Evolutionary conservation across 2,888 invertebrate species (phyloP), one percentile per base, ranked within the genome.

Genomic region (Cabera pusaria): DNA sequence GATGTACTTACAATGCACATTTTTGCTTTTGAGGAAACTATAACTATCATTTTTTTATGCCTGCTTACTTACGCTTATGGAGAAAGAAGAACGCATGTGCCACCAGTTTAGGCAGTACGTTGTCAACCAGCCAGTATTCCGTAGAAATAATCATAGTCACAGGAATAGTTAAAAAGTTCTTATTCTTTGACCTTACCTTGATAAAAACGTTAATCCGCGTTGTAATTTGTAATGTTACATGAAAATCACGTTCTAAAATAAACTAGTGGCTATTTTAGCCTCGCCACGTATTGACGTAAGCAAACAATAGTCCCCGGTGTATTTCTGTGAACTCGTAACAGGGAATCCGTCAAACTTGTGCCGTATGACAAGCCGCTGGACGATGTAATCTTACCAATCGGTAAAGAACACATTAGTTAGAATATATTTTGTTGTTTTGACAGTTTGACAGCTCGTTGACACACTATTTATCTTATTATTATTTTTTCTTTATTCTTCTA

Each of bases 251-350:
- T 19, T 49, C 46, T 41, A 46, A 53, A 53, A 53, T 53, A 53
- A 40, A n/a, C 39, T 34, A 29, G 26, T 19, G 32, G 25, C 26
- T 43, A 41, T 44, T 45, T 49, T 25, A 38, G 40, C 39, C 29
- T 35, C 52, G 44, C 35, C 36, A 41, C 57, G 50, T 48, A 59
- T 58, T 72, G 73, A 76, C 75, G 76, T 68, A 68, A 72, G 56
- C 56, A 62, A 75, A 80, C 76, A 74, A 76, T 73, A 61, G 65
- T 53, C 53, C 10, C 45, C 59, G 65, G 61, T 75, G 72, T 77
- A 71, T 66, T 44, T 49, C 63, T 52, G 52, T 60, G 59, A n/a
- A n/a, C n/a, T 52, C 51, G 53, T 47, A 49, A 53, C 49, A 45
- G 50, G 46, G 51, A 47, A 64, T 63, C 57, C 58, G 57, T 66